Evolutionary conservation across 1,140 invertebrate genomes (phyloP), one percentile per base, ranked within the genome.

Genomic region (Mamestra configurata): DNA sequence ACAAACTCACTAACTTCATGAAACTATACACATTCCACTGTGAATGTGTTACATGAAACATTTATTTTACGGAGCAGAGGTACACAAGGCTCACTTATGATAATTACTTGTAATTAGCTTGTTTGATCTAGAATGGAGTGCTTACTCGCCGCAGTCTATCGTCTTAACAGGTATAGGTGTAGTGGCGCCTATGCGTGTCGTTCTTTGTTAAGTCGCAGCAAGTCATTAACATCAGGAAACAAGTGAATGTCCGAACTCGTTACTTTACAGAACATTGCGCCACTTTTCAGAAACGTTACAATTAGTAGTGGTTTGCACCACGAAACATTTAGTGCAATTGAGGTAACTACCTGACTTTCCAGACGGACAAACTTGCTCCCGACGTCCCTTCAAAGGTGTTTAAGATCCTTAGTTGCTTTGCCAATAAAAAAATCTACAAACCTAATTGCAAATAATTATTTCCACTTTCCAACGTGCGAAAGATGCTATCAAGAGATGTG

Each of bases 1-100:
- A 70, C 68, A 4, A 71, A 35, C 46, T 53, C 46, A 1, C 13
- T 20, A 46, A 70, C 66, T 70, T 70, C 66, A 70, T 70, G 40
- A 43, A 35, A 66, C 61, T 66, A 27, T 57, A 57, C 53, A 24
- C 59, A 49, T 49, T 49, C 40, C 40, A 43, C 6, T 43, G 11
- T 11, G 40, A 13, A 10, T 31, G 27, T n/a, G 27, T 1, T 1
- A 31, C 27, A 31, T 31, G 27, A 31, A 31, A 49, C 46, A 49
- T 49, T 46, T 18, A 49, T n/a, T 49, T n/a, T 49, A n/a, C 15
- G 4, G 15, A n/a, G 15, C n/a, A 18, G 46, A n/a, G 46, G 46
- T 13, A 6, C 51, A 53, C 20, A 53, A 53, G 51, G 51, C 51
- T 22, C 20, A 53, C 51, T 18, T 2, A 18, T 13, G 20, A 24